Evolutionary conservation across 2,113 vertebrate genomes (phyloP).

Genomic region (Campylomormyrus numenius): DNA sequence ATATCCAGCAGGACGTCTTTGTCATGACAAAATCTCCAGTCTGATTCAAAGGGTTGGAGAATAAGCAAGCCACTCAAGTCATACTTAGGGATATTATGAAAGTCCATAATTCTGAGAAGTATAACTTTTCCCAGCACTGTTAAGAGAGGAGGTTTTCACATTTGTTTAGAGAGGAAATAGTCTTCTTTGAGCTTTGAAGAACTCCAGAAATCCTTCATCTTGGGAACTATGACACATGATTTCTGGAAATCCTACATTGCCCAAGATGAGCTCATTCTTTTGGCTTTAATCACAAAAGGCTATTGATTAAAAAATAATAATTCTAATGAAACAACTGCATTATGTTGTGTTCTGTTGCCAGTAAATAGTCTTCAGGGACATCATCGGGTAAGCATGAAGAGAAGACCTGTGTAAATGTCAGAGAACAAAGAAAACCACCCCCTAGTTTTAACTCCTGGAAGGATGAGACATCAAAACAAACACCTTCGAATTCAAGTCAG

Average conservation of each 20-base stretch:
- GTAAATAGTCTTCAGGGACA: slow-evolving; percentile 21
- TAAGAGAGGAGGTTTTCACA: not conserved
- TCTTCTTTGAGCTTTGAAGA: not conserved
- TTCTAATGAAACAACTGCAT: not conserved
- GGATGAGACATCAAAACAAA: not conserved
- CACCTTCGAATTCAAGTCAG: not conserved
- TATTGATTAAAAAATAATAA: not conserved
- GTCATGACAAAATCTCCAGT: not conserved
- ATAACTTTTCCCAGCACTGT: not conserved
- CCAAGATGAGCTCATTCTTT: not conserved
- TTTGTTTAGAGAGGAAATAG: not conserved
- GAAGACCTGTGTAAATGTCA: not conserved
- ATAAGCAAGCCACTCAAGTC: not conserved
- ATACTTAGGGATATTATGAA: not conserved
- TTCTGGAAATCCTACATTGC: not conserved
- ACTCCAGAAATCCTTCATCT: not conserved
- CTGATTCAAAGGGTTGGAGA: not conserved
- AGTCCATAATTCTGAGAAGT: not conserved
- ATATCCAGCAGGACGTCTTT: not conserved
- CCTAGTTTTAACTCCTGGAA: not conserved
- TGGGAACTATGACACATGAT: not conserved
- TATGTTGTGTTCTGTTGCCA: not conserved
- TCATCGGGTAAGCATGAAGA: slow-evolving; percentile 20
- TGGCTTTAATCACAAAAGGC: not conserved
- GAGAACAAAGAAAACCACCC: not conserved